Evolutionary conservation across 1,140 invertebrate genomes (phyloP), one percentile per base, ranked within the genome.

Genomic region (Lordiphosa mommai): DNA sequence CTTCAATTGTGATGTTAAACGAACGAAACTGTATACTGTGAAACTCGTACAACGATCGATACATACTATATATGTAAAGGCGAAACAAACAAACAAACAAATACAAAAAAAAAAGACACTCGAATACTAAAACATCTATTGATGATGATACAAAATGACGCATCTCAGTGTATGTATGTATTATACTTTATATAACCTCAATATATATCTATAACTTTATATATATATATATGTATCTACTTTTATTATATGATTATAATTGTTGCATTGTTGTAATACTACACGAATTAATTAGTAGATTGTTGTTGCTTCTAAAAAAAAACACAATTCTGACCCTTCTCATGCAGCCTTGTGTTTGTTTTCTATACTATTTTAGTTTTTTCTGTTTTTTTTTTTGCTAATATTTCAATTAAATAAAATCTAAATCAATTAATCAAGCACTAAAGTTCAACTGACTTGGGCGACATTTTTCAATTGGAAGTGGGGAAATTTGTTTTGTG

Each of bases 1-100:
- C 74, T 71, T 79, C 44, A 73, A 59, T 49, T 80, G 74, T 67
- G 66, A 74, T 80, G 49, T 48, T 40, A 46, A 46, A 14, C 9
- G 13, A 49, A 29, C 10, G n/a, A 43, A 32, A 13, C 29, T 20
- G 3, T 13, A 36, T 41, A 47, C 60, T 59, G 48, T 58, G 64
- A 68, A 68, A 63, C 60, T 68, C 43, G 33, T 49, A 44, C 5
- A 61, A 47, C 30, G 44, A 32, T 49, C 17, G 17, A 20, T 20
- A 0, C 3, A 48, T 17, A 20, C 16, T 47, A 33, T 47, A 44
- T 44, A 30, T 27, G 10, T 3, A 44, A 1, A 30, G 10, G n/a
- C n/a, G n/a, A n/a, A n/a, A 47, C 16, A 47, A 14, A 9, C 14
- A 47, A 30, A 5, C 13, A 9, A 32, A 14, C 6, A 30, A 29